Base-by-base conservation (phyloP, 1,140 invertebrate species). In the Melipona quadrifasciata region DNA sequence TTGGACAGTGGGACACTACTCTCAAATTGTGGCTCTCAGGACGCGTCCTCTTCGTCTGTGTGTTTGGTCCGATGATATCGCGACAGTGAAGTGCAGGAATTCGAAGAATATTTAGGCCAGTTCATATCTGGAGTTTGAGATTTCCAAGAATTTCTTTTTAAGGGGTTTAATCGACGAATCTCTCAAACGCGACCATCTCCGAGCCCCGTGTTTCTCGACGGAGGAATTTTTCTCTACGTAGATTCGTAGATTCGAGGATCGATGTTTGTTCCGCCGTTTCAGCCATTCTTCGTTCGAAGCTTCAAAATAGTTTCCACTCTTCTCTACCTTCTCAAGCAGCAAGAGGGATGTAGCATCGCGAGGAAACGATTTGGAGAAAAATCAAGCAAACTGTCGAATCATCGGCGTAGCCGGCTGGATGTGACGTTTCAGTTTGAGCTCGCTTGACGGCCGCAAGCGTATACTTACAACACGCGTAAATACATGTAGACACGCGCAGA, bases 381-480 rank as follows among this genome's bases (percentile, higher is more conserved):
- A 34, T 27, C 11, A 19, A 10, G 21, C 5, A 57, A 19, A 39
- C 17, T 17, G 16, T 64, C 74, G 51, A 31, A 61, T 27, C 17
- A 82, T 81, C 68, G 86, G 86, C 78, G 74, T 65, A 78, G 74
- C 53, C 71, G 68, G 78, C 64, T 84, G 73, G 72, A 86, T 83
- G 78, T 80, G 86, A 88, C 84, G 86, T 85, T 80, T 88, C 77
- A 85, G 82, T 78, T 65, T 76, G 58, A 65, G 76, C 57, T 80
- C 87, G 86, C 80, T 47, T 75, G 87, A 74, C 78, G 75, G 74
- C 81, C 82, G 68, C 67, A 80, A 80, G 10, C 31, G 0, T 19
- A 5, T 34, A 67, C 64, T 75, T 57, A 72, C 57, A 53, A 78
- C 85, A 79, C 76, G 75, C 57, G 73, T 87, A 87, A 87, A 85